A percentile compares a stretch with the other conserved stretches of the same genome.
Conservation (phyloP, 1,140 invertebrate genomes). For the Drosophila santomea region DNA sequence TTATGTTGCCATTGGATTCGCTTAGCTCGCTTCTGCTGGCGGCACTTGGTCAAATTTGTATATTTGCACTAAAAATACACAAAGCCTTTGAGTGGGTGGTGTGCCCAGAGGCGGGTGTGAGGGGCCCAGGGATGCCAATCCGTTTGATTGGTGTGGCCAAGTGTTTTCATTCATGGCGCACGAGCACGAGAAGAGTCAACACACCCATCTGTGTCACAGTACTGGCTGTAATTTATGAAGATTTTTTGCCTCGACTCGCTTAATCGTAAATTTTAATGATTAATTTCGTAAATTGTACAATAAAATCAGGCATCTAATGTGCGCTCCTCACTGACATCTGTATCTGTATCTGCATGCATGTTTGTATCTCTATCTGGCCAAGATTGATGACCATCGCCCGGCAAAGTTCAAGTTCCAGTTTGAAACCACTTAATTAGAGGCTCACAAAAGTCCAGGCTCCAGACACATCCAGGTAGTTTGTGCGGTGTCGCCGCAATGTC, state of each 20-base stretch:
- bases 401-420: conserved; percentile 23
- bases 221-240: conserved; percentile 64
- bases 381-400: conserved; percentile 62
- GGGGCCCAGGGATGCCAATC: neutral
- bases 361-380: conserved; percentile 25
- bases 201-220: conserved; percentile 23
- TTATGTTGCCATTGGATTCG: conserved; percentile 70
- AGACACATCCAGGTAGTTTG: conserved; percentile 12
- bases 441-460: conserved; percentile 29
- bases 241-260: conserved; percentile 37
- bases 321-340: conserved; percentile 6
- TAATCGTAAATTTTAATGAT: conserved; percentile 71
- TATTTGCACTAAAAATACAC: conserved; percentile 72
- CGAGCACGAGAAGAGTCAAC: conserved; percentile 65
- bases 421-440: conserved; percentile 69
- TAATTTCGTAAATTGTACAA: conserved; percentile 54
- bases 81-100: conserved; percentile 41
- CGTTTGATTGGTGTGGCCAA: conserved; percentile 69
- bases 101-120: neutral
- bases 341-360: conserved; percentile 16
- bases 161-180: conserved; percentile 72
- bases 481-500: conserved; percentile 51
- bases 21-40: conserved; percentile 20
- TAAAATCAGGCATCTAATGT: conserved; percentile 44
- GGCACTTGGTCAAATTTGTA: conserved; percentile 70